Evolutionary conservation across 2,888 invertebrate species (phyloP).

Genomic region (Synanthedon tipuliformis): DNA sequence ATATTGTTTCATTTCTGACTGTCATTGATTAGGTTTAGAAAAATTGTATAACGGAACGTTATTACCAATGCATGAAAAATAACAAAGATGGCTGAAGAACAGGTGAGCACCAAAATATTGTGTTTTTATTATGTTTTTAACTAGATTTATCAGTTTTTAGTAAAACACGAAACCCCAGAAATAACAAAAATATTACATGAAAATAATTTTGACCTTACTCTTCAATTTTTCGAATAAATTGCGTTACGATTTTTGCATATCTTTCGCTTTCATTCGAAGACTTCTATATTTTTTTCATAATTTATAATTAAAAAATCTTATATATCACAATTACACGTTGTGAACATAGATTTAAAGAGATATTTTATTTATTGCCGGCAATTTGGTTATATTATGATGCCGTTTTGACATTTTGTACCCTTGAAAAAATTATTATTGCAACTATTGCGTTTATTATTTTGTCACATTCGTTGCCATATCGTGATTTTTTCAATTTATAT

Average conservation of each 20-base stretch:
- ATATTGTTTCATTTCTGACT: no score
- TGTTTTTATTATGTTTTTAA: slow-evolving; percentile 40
- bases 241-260: no score
- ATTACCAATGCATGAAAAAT: slow-evolving; percentile 62
- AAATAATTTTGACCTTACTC: no score
- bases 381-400: slow-evolving; percentile 43
- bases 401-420: slow-evolving; percentile 20
- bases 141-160: slow-evolving; percentile 26
- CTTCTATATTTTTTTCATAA: no score
- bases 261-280: no score
- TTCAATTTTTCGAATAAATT: no score
- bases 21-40: background rate
- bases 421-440: slow-evolving; percentile 24
- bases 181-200: no score
- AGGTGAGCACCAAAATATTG: slow-evolving; percentile 74
- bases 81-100: slow-evolving; percentile 83
- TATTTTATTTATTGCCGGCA: slow-evolving; percentile 28
- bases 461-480: background rate
- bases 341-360: slow-evolving; percentile 6
- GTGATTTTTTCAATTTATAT: no score
- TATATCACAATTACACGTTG: no score
- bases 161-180: no score
- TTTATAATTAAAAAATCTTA: no score
- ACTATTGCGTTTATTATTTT: background rate
- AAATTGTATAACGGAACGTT: slow-evolving; percentile 31